phyloP scores from a whole-genome alignment of 2,113 vertebrate species.

The Nesoenas mayeri region DNA sequence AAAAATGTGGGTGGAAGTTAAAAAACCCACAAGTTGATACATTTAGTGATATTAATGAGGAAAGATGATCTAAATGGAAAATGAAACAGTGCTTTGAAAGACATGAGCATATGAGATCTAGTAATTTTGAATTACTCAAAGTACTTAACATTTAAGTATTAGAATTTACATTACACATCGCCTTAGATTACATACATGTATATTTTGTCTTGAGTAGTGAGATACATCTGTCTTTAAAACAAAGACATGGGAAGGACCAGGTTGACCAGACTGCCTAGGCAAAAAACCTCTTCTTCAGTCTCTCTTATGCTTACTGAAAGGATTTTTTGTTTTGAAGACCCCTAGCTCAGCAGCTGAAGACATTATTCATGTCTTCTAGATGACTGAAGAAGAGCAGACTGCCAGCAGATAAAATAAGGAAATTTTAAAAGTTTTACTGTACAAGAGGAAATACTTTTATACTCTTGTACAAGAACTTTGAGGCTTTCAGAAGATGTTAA shows the following conservation, averaged over 20 bases:
- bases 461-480: neutral
- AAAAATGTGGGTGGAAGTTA: neutral
- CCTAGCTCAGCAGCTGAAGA: neutral
- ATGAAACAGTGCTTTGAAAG: neutral
- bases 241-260: neutral
- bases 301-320: neutral
- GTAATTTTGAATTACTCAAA: neutral
- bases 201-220: neutral
- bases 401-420: neutral
- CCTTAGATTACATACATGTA: neutral
- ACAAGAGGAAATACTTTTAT: neutral
- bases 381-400: neutral
- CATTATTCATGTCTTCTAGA: neutral
- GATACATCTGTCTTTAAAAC: neutral
- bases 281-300: neutral
- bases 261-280: neutral
- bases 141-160: neutral
- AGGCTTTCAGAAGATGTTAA: fast-evolving
- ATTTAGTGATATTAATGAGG: neutral
- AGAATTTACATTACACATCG: neutral
- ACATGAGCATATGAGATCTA: neutral
- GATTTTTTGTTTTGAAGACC: neutral
- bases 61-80: neutral
- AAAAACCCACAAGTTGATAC: neutral
- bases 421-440: neutral